These are phyloP conservation scores for Fistularia commersonii DNA, from an alignment of 2,797 vertebrate species.

Conservation along the genomic window DNA sequence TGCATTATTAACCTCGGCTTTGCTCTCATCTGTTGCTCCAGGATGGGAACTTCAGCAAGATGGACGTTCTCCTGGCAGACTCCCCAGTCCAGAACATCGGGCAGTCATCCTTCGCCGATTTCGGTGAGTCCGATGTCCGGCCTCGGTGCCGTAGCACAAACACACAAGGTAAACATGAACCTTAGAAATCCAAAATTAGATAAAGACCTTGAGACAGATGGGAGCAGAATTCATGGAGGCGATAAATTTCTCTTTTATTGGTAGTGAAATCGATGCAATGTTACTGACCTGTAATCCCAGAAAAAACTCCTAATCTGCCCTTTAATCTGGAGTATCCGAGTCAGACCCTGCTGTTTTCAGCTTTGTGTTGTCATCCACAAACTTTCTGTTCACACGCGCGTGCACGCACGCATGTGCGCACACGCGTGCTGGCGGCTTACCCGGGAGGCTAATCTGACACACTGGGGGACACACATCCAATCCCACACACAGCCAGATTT, in stretches of 20 bases:
- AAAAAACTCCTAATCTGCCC: too few species aligned
- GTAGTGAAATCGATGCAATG: too few species aligned
- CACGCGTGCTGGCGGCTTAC: constrained; percentile 11
- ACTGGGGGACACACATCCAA: constrained; percentile 26
- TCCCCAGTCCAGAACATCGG: constrained; percentile 69
- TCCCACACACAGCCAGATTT: constrained; percentile 37
- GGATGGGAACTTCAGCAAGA: constrained; percentile 85
- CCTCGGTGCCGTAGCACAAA: not conserved
- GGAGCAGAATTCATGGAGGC: too few species aligned
- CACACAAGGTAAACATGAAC: too few species aligned
- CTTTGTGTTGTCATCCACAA: constrained; percentile 27
- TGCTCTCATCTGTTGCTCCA: constrained; percentile 40
- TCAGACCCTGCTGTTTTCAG: constrained; percentile 38
- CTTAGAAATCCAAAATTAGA: too few species aligned
- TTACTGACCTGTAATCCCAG: too few species aligned
- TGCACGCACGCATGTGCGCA: constrained; percentile 2
- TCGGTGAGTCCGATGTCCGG: constrained; percentile 78
- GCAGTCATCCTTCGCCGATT: constrained; percentile 92
- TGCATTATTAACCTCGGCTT: not conserved
- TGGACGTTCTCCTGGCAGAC: constrained; percentile 11
- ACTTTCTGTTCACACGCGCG: constrained; percentile 17
- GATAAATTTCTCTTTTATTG: too few species aligned
- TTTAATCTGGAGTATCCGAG: constrained; percentile 35
- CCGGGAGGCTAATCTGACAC: constrained; percentile 31
- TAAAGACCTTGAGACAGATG: too few species aligned